These are phyloP conservation scores for Chlorops oryzae DNA, from an alignment of 1,140 invertebrate genomes.

Conservation along the genomic window DNA sequence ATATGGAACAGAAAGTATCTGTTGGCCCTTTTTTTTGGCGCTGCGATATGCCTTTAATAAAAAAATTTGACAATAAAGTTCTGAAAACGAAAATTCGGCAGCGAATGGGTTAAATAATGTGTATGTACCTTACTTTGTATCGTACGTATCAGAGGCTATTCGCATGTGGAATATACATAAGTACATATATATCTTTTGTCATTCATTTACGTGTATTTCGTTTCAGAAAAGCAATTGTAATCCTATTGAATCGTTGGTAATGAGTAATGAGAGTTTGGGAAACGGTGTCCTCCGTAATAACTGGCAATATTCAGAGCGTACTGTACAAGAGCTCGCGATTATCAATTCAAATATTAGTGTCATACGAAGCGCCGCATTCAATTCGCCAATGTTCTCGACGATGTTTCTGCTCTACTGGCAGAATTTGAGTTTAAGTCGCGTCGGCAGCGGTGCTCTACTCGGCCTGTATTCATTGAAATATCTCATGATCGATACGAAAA, in stretches of 20 bases:
- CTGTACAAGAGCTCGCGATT: conserved; percentile 17
- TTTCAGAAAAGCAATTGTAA: neutral
- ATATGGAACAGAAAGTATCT: too few relatives aligned
- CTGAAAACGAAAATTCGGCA: too few relatives aligned
- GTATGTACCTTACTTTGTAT: too few relatives aligned
- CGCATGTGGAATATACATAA: conserved; percentile 2
- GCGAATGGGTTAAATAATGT: too few relatives aligned
- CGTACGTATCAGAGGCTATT: too few relatives aligned
- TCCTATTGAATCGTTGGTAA: too few relatives aligned
- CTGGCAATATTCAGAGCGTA: conserved; percentile 14
- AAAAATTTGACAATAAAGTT: too few relatives aligned
- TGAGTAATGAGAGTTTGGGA: too few relatives aligned
- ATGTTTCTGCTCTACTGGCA: conserved; percentile 21
- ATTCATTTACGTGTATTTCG: conserved; percentile 9
- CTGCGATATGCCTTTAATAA: too few relatives aligned
- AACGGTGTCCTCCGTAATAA: conserved; percentile 11
- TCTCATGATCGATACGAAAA: conserved; percentile 21
- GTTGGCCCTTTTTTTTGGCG: too few relatives aligned
- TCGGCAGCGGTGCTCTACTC: conserved; percentile 22
- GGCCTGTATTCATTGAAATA: conserved; percentile 23
- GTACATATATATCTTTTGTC: conserved; percentile 6
- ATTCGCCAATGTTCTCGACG: conserved; percentile 17
- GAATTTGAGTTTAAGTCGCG: conserved; percentile 13
- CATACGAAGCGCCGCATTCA: conserved; percentile 22
- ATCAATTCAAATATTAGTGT: conserved; percentile 11